These are phyloP conservation scores for Thinocorus orbignyianus DNA, from an alignment of 2,113 vertebrate species.

Conservation along the genomic window DNA sequence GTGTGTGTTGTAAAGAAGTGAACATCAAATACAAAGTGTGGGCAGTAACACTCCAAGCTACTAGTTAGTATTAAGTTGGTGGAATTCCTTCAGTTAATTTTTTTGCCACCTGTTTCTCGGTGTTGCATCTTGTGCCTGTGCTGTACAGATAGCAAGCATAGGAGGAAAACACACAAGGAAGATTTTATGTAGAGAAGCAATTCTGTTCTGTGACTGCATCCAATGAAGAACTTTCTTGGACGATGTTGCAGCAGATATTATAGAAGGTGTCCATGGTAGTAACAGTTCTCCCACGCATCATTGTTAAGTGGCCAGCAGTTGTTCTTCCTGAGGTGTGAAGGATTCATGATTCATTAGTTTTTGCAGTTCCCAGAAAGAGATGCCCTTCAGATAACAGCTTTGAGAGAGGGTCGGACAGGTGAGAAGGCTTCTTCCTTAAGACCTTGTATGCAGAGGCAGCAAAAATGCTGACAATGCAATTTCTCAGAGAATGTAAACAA, in stretches of 20 bases:
- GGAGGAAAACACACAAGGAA: background rate
- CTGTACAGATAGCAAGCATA: background rate
- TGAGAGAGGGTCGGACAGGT: background rate
- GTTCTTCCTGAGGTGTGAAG: background rate
- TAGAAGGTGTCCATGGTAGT: background rate
- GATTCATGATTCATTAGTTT: background rate
- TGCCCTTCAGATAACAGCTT: background rate
- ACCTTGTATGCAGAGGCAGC: background rate
- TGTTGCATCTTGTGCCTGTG: background rate
- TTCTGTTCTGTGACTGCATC: background rate
- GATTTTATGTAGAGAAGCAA: fast-evolving
- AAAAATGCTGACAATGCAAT: background rate
- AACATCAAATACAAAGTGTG: background rate
- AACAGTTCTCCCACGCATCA: background rate
- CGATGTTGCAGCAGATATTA: background rate
- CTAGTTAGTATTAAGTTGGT: background rate
- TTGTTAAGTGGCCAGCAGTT: background rate
- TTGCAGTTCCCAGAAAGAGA: background rate
- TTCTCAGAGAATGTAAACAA: background rate
- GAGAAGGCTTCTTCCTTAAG: background rate
- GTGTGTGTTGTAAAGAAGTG: background rate
- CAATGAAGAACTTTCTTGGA: background rate
- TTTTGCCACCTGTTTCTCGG: background rate
- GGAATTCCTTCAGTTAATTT: background rate
- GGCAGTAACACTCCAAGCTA: background rate